These are phyloP conservation scores for Eupithecia insigniata DNA, from an alignment of 2,888 invertebrate genomes.

Conservation along the genomic window DNA sequence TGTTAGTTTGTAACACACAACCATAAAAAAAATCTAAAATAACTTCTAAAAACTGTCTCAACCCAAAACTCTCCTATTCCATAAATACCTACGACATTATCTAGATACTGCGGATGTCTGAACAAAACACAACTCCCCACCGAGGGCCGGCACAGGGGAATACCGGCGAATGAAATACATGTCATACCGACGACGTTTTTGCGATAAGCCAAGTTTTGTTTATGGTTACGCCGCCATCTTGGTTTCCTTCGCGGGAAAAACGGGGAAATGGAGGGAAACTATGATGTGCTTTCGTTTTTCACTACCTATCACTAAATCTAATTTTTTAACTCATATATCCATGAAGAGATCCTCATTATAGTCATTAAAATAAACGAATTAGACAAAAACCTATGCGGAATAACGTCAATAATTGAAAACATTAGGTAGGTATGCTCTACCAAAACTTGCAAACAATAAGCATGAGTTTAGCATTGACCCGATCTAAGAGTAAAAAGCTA, in stretches of 20 bases:
- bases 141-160: conserved; percentile 59
- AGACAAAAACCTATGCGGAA: neutral
- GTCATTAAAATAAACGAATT: neutral
- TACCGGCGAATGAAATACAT: conserved; percentile 64
- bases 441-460: neutral
- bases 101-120: conserved; percentile 50
- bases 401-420: neutral
- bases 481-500: neutral
- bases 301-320: neutral
- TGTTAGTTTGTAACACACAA: neutral
- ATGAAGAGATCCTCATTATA: neutral
- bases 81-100: conserved; percentile 48
- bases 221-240: conserved; percentile 69
- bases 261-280: conserved; percentile 29
- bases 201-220: conserved; percentile 73
- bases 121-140: conserved; percentile 56
- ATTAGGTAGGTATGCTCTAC: neutral
- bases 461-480: neutral
- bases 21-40: neutral
- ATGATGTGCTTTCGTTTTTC: conserved; percentile 8
- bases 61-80: conserved; percentile 15
- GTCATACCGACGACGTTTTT: conserved; percentile 70
- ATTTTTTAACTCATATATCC: neutral
- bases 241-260: conserved; percentile 45
- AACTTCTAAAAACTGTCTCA: neutral